Evolutionary conservation across 1,140 invertebrate genomes (phyloP), one percentile per base, ranked within the genome.

Genomic region (Panagrolaimus sp.): DNA sequence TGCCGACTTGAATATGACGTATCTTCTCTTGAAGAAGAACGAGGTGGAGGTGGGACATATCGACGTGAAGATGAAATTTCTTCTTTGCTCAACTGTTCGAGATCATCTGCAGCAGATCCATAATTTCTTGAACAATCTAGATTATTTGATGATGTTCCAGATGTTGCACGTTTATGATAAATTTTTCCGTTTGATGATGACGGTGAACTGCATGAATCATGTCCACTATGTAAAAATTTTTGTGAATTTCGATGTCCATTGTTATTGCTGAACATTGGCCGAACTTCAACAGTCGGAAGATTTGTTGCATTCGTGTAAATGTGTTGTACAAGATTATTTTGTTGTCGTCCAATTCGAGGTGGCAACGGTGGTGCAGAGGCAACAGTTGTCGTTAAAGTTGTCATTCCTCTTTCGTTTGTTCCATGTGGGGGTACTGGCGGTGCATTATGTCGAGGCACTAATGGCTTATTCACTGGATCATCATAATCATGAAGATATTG

Each of bases 211-310:
- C 45, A 38, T 3, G 65, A 47, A 64, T 44, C 43, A 0, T 23
- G 48, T 5, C 25, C 23, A 14, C 14, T 47, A 66, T 67, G 31
- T 7, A 23, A 11, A 14, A 13, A 46, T n/a, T 5, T 20, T 45
- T 11, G 14, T 7, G n/a, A 14, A 27, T 51, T 23, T 48, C 42
- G n/a, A n/a, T 57, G 51, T 11, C 51, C 51, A 16, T 27, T 27
- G 8, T 57, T 25, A 27, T 57, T 57, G n/a, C n/a, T n/a, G 20
- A 57, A 25, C 71, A 72, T 76, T 23, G 66, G 67, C 11, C 68
- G 43, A 31, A 74, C 73, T 61, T 74, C 73, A 16, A 76, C 73
- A 14, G 70, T 68, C 11, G 67, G 72, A 44, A 74, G 27, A 27
- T 57, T 57, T 14, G 20, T 8, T 11, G 51, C 20, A 57, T 57